Base-by-base conservation (phyloP, 2,113 vertebrate species). In the Dromiciops gliroides region DNA sequence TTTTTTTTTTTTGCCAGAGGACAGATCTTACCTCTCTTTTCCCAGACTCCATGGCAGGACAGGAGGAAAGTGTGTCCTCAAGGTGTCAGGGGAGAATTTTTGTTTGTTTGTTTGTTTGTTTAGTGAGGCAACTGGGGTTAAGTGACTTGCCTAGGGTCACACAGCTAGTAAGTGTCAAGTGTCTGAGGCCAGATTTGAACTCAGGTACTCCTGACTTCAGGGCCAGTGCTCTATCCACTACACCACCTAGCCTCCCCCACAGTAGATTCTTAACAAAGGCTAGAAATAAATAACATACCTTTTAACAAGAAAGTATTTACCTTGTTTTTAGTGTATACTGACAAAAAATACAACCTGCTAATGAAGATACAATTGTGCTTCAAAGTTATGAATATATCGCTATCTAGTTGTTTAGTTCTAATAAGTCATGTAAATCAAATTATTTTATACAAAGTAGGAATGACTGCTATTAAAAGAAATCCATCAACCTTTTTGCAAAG, bases 361-460 rank as follows among this genome's bases (percentile, higher is more conserved):
- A 75, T 23, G n/a, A 44, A 83, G 67, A 44, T 83, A 44, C 19
- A 44, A 83, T 44, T 83, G 7, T 56, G 14, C 5, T 23, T 83
- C n/a, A 44, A 75, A 75, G 37, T 75, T n/a, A 75, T 75, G 7
- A 37, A 44, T 44, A 83, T 67, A 44, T 44, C 8, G 5, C 67
- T n/a, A 83, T 22, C 11, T 60, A 31, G 28, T 60, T 60, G 11
- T 60, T 3, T 56, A 52, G 51, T 95, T 93, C 56, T 28, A 95
- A 94, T 95, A 95, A 48, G 48, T 28, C 92, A 28, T 83, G n/a
- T 10, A 93, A 95, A 95, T 88, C 91, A 94, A 95, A 95, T 90
- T 93, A 89, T 51, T 93, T 93, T 52, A 88, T 95, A 97, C 89
- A 51, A 51, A 83, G 31, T 67, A 52, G 90, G n/a, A 60, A 94